Evolutionary conservation across 2,888 invertebrate species (phyloP), one percentile per base, ranked within the genome.

Genomic region (Ditula angustiorana): DNA sequence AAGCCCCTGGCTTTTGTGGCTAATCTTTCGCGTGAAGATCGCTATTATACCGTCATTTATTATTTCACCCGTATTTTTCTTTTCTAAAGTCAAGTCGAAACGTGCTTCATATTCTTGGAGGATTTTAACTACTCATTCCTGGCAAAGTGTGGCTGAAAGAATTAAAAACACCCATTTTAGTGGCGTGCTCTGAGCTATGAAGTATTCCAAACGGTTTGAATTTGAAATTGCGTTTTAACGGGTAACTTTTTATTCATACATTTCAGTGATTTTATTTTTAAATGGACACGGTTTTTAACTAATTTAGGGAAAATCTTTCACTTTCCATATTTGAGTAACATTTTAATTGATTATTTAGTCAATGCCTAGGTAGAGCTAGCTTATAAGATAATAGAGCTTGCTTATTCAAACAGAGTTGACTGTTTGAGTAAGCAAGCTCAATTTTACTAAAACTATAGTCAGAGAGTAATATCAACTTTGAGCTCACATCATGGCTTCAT

Each of bases 11-110:
- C 90, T 91, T 90, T 87, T 87, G 88, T 86, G 85, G 89, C 91
- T 92, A 92, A 92, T 92, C 92, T 90, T 90, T 88, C 83, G 87
- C 90, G 89, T 88, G 88, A 85, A 92, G 88, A 90, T 90, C 88
- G 86, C 87, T 85, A 89, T 92, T 90, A 90, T 86, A 86, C 88
- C 82, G 86, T 88, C 87, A 90, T 92, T 92, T 91, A 90, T 92
- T 90, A 90, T 90, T 90, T 80, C 77, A 80, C 81, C 78, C 83
- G 79, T 79, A 85, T 86, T 90, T 88, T 89, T 84, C 84, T 85
- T 85, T 82, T 82, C 80, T 80, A 82, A 87, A 87, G 88, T 87
- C 86, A 86, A 87, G 85, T 81, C 79, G 77, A 79, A 85, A 83
- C 79, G 81, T 84, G 80, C 82, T 83, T 86, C 82, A 85, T 83